Evolutionary conservation across 2,113 vertebrate species (phyloP).

Genomic region (Notothenia rossii): DNA sequence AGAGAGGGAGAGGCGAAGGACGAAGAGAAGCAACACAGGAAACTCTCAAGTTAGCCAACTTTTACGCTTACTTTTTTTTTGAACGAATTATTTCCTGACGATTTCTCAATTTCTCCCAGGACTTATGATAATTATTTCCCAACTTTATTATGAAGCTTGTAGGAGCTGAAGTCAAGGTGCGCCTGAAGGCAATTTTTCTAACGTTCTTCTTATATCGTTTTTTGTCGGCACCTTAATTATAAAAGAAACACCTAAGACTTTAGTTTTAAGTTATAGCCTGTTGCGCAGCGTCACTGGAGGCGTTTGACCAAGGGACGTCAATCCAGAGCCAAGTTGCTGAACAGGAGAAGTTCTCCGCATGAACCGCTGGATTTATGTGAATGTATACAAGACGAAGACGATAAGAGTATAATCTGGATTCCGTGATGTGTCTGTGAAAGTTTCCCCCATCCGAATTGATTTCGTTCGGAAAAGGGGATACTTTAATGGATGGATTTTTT

Average conservation of each 20-base stretch:
- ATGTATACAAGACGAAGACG: background rate
- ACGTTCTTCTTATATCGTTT: background rate
- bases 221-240: conserved; percentile 20
- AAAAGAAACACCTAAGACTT: background rate
- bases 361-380: conserved; percentile 45
- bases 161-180: conserved; percentile 38
- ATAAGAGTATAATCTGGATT: conserved; percentile 37
- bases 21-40: conserved; percentile 22
- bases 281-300: conserved; percentile 8
- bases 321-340: conserved; percentile 15
- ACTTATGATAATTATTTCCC: background rate
- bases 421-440: conserved; percentile 74
- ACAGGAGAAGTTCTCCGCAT: conserved; percentile 8
- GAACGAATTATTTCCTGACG: background rate
- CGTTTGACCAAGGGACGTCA: conserved; percentile 13
- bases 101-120: background rate
- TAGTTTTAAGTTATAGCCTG: background rate
- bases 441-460: conserved; percentile 76
- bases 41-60: conserved; percentile 19
- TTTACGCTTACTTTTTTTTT: conserved; percentile 18
- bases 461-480: conserved; percentile 74
- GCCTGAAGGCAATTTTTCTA: conserved; percentile 2
- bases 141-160: conserved; percentile 14
- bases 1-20: conserved; percentile 57
- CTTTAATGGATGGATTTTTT: conserved; percentile 88